phyloP scores from a whole-genome alignment of 2,888 invertebrate genomes.

The Acleris sparsana region DNA sequence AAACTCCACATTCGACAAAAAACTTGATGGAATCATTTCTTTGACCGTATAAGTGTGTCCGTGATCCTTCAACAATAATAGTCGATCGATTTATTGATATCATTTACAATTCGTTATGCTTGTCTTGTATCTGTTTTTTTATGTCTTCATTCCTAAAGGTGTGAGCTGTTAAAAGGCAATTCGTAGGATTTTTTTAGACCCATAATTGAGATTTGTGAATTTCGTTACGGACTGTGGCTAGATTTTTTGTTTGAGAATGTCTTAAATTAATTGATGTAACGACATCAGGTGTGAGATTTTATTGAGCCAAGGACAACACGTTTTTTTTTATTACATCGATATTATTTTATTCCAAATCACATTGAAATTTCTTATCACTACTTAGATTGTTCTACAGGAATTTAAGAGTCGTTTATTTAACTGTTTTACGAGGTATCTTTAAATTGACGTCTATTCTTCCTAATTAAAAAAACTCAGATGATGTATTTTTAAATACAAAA shows the following conservation, averaged over 20 bases:
- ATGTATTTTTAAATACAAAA: too few relatives aligned
- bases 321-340: background rate
- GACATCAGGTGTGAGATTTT: background rate
- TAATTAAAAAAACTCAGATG: too few relatives aligned
- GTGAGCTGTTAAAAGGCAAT: constrained; percentile 17
- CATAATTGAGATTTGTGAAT: constrained; percentile 11
- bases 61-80: background rate
- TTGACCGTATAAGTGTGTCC: background rate
- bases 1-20: too few relatives aligned
- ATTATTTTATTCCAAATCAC: too few relatives aligned
- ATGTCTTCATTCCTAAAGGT: constrained; percentile 21
- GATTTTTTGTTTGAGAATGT: background rate
- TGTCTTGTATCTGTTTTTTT: constrained; percentile 1
- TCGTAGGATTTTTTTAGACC: constrained; percentile 14
- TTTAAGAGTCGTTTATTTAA: too few relatives aligned
- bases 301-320: background rate
- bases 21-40: too few relatives aligned
- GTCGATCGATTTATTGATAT: constrained; percentile 27
- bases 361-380: too few relatives aligned
- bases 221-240: constrained; percentile 2
- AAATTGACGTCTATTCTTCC: too few relatives aligned
- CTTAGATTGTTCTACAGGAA: too few relatives aligned
- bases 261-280: constrained; percentile 5
- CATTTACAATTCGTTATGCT: constrained; percentile 27
- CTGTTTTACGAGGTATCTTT: too few relatives aligned